A percentile compares a stretch with the other conserved stretches of the same genome.
Conservation (phyloP, 2,797 vertebrate genomes). For the Rhabdomys pumilio region DNA sequence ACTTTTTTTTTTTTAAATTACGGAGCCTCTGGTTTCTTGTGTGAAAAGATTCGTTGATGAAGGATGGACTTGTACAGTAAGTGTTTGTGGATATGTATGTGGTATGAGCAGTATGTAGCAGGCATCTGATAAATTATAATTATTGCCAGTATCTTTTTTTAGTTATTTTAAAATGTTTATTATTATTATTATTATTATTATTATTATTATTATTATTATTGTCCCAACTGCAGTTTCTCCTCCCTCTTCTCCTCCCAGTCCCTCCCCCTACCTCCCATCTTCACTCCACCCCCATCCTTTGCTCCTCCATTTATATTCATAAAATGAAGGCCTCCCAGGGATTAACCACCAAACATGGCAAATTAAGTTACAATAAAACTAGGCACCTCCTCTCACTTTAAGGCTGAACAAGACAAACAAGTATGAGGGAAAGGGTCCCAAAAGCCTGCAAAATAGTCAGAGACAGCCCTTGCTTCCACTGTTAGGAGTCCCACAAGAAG, state of each 20-base stretch:
- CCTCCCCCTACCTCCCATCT: not conserved
- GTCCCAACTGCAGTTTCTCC: not conserved
- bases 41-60: conserved; percentile 1
- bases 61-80: not conserved
- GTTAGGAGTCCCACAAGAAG: not conserved
- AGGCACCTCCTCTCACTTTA: not conserved
- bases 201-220: not conserved
- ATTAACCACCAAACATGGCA: not conserved
- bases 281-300: not conserved
- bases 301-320: not conserved
- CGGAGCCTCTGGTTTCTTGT: not conserved
- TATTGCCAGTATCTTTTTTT: not conserved
- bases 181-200: not conserved
- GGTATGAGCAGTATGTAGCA: not conserved
- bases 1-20: not conserved
- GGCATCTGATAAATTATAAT: not conserved
- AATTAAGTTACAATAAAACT: not conserved
- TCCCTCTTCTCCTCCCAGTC: not conserved
- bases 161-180: not conserved
- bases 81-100: not conserved
- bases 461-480: not conserved
- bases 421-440: not conserved
- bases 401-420: not conserved
- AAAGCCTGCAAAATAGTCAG: not conserved
- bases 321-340: not conserved